These are phyloP conservation scores for Epinotia ramella DNA, from an alignment of 2,888 invertebrate genomes.

Conservation along the genomic window DNA sequence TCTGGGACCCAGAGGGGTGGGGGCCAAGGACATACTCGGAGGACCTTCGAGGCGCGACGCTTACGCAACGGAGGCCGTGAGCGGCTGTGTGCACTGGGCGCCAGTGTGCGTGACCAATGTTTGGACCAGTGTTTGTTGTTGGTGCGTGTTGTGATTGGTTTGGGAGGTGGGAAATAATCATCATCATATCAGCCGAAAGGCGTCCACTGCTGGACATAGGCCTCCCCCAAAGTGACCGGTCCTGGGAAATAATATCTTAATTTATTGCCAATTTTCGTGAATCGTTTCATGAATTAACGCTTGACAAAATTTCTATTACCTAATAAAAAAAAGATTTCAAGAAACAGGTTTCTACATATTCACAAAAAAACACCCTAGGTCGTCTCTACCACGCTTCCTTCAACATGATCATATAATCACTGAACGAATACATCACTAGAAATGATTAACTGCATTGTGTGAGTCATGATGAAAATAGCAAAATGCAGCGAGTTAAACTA, in stretches of 20 bases:
- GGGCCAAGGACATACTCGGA: conserved; percentile 62
- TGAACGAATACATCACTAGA: neutral
- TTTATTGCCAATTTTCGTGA: neutral
- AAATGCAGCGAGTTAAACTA: conserved; percentile 7
- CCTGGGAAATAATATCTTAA: neutral
- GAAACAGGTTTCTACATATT: neutral
- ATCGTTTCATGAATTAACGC: neutral
- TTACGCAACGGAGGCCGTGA: conserved; percentile 70
- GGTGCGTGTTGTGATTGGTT: neutral
- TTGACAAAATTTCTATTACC: neutral
- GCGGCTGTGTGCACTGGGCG: conserved; percentile 48
- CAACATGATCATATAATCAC: neutral
- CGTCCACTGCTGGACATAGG: no score
- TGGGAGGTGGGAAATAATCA: neutral
- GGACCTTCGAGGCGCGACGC: conserved; percentile 73
- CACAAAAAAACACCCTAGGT: neutral
- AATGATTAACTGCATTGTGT: neutral
- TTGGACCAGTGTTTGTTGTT: conserved; percentile 15
- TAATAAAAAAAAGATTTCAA: no score
- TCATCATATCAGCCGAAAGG: no score
- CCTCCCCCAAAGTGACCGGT: no score
- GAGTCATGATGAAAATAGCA: conserved; percentile 3
- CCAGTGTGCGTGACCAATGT: conserved; percentile 33
- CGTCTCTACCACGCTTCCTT: neutral
- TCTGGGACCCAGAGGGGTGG: conserved; percentile 49